Evolutionary conservation across 2,888 invertebrate genomes (phyloP).

Genomic region (Lottia gigantea): DNA sequence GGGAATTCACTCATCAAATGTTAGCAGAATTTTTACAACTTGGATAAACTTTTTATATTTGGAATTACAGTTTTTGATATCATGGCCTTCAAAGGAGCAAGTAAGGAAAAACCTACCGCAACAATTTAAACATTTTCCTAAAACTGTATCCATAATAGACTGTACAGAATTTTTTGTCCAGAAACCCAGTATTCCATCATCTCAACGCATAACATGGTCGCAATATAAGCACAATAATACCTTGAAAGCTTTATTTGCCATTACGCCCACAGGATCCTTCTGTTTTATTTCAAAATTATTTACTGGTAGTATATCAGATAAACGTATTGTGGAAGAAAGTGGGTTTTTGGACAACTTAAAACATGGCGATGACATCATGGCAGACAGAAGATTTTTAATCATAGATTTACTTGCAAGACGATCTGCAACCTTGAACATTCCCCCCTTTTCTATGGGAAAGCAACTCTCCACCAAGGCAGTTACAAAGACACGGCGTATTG

Average conservation of each 20-base stretch:
- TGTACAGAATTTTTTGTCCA: slow-evolving; percentile 21
- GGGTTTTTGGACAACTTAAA: slow-evolving; percentile 23
- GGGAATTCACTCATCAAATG: not conserved
- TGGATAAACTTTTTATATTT: not conserved
- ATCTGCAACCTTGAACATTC: slow-evolving; percentile 27
- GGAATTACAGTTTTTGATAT: not conserved
- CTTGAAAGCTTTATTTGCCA: slow-evolving; percentile 21
- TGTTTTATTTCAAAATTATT: slow-evolving; percentile 25
- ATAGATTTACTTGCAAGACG: slow-evolving; percentile 19
- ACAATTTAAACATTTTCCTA: not conserved
- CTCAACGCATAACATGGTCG: slow-evolving; percentile 25
- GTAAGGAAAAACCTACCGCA: not conserved
- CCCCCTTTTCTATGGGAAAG: slow-evolving; percentile 26
- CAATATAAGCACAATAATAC: slow-evolving; percentile 28
- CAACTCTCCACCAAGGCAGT: slow-evolving; percentile 22
- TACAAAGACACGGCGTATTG: slow-evolving; percentile 28
- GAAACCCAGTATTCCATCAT: slow-evolving; percentile 23
- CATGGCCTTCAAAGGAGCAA: not conserved
- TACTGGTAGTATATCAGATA: slow-evolving; percentile 30
- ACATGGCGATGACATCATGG: slow-evolving; percentile 25
- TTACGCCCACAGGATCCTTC: slow-evolving; percentile 24
- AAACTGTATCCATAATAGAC: not conserved
- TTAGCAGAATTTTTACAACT: not conserved
- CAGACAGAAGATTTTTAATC: slow-evolving; percentile 28
- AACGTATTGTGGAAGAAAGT: slow-evolving; percentile 23